Percentiles rank a stretch among this genome's conserved stretches.
phyloP scores from a whole-genome alignment of 1,140 invertebrate species.

The Brachionus plicatilis region DNA sequence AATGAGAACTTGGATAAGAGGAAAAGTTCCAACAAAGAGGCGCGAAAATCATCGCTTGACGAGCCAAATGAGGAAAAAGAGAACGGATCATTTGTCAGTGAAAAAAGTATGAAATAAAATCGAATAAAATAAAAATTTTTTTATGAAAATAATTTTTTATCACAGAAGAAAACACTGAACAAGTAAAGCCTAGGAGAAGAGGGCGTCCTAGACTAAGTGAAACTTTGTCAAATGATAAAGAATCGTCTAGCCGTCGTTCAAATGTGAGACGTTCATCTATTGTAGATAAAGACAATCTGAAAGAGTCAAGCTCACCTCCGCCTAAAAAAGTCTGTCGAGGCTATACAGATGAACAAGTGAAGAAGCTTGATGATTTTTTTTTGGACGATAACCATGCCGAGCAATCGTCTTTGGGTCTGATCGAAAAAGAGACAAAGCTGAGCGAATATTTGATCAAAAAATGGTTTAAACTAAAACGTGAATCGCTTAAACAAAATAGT shows the following conservation, averaged over 20 bases:
- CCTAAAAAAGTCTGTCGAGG: neutral
- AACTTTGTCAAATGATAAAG: neutral
- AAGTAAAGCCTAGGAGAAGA: neutral
- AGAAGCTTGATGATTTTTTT: neutral
- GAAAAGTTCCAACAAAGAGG: neutral
- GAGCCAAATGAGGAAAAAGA: neutral
- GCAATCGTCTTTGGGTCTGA: neutral
- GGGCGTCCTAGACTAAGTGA: neutral
- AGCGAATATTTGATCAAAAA: constrained; percentile 6
- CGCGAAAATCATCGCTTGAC: neutral
- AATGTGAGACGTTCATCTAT: neutral
- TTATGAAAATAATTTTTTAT: neutral
- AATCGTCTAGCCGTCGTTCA: neutral
- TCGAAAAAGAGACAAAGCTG: neutral
- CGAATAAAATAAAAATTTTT: neutral
- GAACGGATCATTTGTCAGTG: neutral
- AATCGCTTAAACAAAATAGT: neutral
- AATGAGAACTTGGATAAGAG: neutral
- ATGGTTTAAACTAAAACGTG: constrained; percentile 12
- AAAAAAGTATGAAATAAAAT: neutral
- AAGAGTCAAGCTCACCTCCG: neutral
- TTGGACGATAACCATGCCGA: neutral
- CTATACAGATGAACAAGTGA: neutral
- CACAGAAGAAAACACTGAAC: neutral
- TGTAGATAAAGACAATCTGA: neutral